These are phyloP conservation scores for Araneus ventricosus DNA, from an alignment of 1,140 invertebrate genomes.

Conservation along the genomic window DNA sequence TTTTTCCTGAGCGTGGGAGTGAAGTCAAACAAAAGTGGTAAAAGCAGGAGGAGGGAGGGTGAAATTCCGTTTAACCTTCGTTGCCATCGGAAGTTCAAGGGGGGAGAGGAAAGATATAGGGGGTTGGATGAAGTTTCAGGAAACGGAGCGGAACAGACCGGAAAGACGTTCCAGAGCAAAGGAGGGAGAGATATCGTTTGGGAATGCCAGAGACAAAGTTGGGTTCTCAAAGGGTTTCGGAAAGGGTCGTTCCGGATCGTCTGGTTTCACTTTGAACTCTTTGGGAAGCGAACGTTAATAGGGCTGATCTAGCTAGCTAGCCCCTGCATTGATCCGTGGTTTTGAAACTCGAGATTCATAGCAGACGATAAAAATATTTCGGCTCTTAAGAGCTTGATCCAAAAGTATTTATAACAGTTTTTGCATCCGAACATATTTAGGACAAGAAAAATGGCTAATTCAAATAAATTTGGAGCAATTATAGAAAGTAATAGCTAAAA, in stretches of 20 bases:
- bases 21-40: constrained; percentile 60
- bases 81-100: constrained; percentile 35
- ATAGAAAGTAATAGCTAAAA: too few relatives aligned
- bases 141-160: constrained; percentile 71
- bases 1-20: constrained; percentile 30
- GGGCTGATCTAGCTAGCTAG: background rate
- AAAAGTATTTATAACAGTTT: too few relatives aligned
- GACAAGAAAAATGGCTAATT: too few relatives aligned
- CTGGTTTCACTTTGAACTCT: background rate
- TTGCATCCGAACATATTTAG: too few relatives aligned
- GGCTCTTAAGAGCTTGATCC: too few relatives aligned
- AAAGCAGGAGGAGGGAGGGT: background rate
- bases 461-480: too few relatives aligned
- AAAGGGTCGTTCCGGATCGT: constrained; percentile 21
- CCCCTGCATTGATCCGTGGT: background rate
- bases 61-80: constrained; percentile 63
- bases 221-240: constrained; percentile 13
- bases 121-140: constrained; percentile 39
- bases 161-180: constrained; percentile 29
- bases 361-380: too few relatives aligned
- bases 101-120: background rate
- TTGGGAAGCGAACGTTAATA: background rate
- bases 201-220: background rate
- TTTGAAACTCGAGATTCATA: too few relatives aligned
- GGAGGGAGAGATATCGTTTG: constrained; percentile 4